These are phyloP conservation scores for Linepithema humile DNA, from an alignment of 1,140 invertebrate species.

Conservation along the genomic window DNA sequence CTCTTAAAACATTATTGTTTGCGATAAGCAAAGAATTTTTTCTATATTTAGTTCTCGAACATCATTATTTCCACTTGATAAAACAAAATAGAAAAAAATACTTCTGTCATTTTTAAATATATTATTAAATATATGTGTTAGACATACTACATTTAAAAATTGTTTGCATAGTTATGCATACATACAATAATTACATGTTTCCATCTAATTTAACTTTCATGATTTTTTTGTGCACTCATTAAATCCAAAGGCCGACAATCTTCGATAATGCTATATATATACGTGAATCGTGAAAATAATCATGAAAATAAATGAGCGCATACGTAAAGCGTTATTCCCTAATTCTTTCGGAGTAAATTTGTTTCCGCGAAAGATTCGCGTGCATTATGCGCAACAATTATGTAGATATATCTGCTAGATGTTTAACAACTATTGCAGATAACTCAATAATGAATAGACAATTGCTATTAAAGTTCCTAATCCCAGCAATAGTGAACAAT, in stretches of 20 bases:
- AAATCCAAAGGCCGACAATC: neutral
- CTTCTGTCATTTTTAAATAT: neutral
- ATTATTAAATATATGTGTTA: neutral
- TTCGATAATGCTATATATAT: neutral
- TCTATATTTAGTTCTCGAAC: no score
- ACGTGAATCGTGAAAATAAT: constrained; percentile 2
- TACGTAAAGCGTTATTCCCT: neutral
- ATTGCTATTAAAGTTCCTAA: no score
- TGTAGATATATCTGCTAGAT: neutral
- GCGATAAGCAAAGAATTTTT: neutral
- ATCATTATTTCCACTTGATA: no score
- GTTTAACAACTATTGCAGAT: no score
- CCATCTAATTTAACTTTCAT: neutral
- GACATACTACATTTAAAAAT: neutral
- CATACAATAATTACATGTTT: neutral
- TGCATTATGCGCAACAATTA: neutral
- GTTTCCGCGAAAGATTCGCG: neutral
- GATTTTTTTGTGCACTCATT: neutral
- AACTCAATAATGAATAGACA: neutral
- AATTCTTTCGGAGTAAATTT: neutral
- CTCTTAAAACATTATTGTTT: neutral
- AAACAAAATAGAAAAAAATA: no score
- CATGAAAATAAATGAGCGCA: neutral
- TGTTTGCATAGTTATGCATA: neutral
- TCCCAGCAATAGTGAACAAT: no score